Conservation (phyloP, 2,888 invertebrate species). For the Pyralis farinalis region DNA sequence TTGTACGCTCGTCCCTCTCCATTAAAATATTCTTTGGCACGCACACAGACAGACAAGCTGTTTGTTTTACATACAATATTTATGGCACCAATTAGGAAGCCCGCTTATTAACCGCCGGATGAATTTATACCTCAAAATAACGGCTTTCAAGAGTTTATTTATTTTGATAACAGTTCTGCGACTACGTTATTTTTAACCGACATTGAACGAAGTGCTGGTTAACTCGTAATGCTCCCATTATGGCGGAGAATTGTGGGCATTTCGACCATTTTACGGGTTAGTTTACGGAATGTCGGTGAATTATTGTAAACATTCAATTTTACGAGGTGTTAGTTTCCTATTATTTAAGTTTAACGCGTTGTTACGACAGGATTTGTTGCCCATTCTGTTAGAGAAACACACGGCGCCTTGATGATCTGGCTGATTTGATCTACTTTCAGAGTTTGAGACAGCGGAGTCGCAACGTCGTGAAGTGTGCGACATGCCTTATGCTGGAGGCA, state of each 20-base stretch:
- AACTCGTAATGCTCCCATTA: neutral
- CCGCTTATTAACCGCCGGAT: constrained; percentile 63
- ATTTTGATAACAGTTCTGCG: constrained; percentile 45
- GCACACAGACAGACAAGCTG: constrained; percentile 44
- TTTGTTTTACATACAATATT: constrained; percentile 70
- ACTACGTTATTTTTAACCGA: constrained; percentile 39
- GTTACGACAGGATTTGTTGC: neutral
- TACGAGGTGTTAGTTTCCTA: neutral
- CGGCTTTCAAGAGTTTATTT: constrained; percentile 39
- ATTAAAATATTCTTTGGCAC: constrained; percentile 26
- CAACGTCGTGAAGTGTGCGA: no score
- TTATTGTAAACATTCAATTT: neutral
- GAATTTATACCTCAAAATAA: constrained; percentile 55
- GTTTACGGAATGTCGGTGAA: neutral
- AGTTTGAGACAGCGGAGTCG: no score
- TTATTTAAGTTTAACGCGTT: neutral
- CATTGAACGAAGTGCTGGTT: neutral
- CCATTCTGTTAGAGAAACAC: neutral
- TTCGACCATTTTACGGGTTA: neutral
- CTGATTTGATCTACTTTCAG: no score
- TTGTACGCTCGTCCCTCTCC: no score
- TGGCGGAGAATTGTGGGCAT: neutral
- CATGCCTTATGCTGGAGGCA: no score
- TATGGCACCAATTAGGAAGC: constrained; percentile 63
- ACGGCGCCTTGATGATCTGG: neutral